These are phyloP conservation scores for Heterochromis multidens DNA, from an alignment of 2,113 vertebrate genomes.

Conservation along the genomic window DNA sequence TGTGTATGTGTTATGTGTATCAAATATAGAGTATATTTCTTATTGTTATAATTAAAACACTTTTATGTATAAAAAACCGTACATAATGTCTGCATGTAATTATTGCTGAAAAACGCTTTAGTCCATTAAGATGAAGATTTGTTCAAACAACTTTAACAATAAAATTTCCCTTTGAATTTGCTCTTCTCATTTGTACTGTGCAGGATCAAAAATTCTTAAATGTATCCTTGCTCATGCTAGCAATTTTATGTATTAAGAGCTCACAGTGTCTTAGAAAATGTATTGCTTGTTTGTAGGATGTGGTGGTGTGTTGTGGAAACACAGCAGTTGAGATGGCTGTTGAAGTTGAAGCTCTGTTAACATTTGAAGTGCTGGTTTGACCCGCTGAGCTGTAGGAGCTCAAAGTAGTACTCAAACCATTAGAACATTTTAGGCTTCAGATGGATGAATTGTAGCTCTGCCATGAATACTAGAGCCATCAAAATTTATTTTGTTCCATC, in stretches of 20 bases:
- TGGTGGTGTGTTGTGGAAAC: neutral
- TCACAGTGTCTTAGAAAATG: neutral
- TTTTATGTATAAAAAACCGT: neutral
- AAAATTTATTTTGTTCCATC: neutral
- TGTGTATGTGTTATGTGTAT: neutral
- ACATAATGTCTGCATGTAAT: neutral
- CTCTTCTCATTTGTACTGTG: neutral
- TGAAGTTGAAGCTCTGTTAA: neutral
- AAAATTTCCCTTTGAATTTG: neutral
- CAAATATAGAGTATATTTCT: neutral
- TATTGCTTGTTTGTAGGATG: rapidly evolving
- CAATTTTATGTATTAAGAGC: neutral
- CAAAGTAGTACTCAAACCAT: neutral
- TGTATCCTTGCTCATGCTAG: neutral
- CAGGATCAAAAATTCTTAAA: neutral
- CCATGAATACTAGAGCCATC: neutral
- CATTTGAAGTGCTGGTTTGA: neutral
- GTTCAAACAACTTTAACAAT: neutral
- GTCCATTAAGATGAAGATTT: neutral
- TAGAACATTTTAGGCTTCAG: neutral
- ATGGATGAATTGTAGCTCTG: neutral
- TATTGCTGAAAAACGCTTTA: neutral
- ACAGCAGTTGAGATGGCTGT: neutral
- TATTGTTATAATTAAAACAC: neutral
- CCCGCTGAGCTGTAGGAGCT: neutral